A percentile compares a stretch with the other conserved stretches of the same genome.
phyloP scores from a whole-genome alignment of 2,113 vertebrate genomes.

The Otus sunia region DNA sequence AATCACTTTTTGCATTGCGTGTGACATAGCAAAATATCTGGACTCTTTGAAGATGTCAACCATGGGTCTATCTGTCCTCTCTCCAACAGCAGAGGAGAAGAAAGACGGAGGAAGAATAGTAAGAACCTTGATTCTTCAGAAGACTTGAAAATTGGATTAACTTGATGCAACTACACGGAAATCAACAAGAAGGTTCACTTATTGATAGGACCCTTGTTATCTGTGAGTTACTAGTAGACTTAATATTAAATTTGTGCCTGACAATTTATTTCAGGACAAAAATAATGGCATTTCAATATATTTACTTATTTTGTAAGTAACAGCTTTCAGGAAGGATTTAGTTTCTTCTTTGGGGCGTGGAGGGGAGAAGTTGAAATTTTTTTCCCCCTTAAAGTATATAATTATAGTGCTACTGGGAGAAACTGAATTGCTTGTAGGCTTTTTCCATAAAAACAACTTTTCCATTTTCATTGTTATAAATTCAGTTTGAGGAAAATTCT shows the following conservation, averaged over 20 bases:
- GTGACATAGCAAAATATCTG: background rate
- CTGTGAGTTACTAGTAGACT: background rate
- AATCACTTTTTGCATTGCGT: background rate
- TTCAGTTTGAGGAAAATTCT: background rate
- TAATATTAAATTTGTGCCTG: background rate
- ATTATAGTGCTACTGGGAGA: background rate
- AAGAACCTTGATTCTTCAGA: background rate
- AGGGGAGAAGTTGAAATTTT: background rate
- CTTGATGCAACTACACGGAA: background rate
- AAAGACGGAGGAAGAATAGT: background rate
- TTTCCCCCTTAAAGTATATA: background rate
- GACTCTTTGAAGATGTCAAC: background rate
- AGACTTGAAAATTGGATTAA: background rate
- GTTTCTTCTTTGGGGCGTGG: background rate
- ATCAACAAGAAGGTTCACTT: background rate
- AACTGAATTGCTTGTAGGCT: background rate
- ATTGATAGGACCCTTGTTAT: background rate
- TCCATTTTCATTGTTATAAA: background rate
- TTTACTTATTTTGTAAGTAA: background rate
- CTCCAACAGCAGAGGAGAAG: background rate
- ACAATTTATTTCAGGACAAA: background rate
- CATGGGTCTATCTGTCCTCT: background rate
- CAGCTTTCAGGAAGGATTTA: background rate
- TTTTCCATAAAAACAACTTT: background rate
- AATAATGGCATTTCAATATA: background rate